phyloP scores from a whole-genome alignment of 1,140 invertebrate species.

The Melitaea cinxia region DNA sequence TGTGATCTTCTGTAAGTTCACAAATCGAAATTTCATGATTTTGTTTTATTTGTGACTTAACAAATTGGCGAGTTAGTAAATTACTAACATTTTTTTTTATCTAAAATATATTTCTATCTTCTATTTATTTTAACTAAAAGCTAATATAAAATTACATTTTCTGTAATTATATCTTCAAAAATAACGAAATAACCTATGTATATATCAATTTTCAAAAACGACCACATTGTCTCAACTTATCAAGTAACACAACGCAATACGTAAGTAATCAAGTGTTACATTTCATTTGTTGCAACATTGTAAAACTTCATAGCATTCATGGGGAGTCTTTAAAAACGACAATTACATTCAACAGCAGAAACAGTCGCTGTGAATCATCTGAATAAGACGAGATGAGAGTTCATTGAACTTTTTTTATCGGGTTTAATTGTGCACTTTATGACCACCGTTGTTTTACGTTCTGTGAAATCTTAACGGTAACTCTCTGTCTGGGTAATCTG shows the following conservation, averaged over 20 bases:
- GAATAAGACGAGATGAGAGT: background rate
- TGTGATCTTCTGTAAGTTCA: too few species aligned
- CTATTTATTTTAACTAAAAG: too few species aligned
- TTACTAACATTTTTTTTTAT: too few species aligned
- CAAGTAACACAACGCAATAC: background rate
- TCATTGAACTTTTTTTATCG: slow-evolving; percentile 8
- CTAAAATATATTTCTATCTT: too few species aligned
- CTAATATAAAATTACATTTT: too few species aligned
- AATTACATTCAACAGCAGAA: background rate
- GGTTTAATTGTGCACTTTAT: slow-evolving; percentile 5
- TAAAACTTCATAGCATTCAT: background rate
- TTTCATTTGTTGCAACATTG: background rate
- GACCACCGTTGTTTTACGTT: slow-evolving; percentile 14
- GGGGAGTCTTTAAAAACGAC: background rate
- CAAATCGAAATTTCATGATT: too few species aligned
- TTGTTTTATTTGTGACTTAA: too few species aligned
- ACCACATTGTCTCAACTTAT: background rate
- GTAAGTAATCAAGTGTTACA: background rate
- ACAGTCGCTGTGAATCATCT: background rate
- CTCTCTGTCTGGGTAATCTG: background rate
- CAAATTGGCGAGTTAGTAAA: too few species aligned
- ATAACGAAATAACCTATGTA: background rate
- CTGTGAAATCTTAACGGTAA: slow-evolving; percentile 23
- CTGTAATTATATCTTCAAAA: background rate
- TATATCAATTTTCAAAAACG: slow-evolving; percentile 4